Percentiles rank a stretch among this genome's conserved stretches.
Conservation (phyloP, 2,888 invertebrate species). For the Spodoptera exigua region DNA sequence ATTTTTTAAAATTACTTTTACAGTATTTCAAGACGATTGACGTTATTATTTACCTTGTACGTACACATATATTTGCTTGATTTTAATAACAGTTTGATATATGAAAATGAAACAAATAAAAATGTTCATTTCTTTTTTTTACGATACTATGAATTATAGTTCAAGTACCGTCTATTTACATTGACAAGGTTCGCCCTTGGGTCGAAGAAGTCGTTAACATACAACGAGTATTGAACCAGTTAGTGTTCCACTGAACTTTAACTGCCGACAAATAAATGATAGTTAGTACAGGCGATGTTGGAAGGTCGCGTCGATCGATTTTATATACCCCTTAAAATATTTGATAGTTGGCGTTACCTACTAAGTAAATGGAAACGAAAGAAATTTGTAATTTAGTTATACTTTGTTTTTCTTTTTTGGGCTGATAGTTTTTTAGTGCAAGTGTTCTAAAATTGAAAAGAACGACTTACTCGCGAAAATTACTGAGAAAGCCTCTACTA, state of each 20-base stretch:
- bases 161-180: slow-evolving; percentile 46
- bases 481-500: too few species aligned
- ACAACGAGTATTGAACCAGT: slow-evolving; percentile 40
- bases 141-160: slow-evolving; percentile 15
- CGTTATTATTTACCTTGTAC: too few species aligned
- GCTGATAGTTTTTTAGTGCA: too few species aligned
- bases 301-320: slow-evolving; percentile 45
- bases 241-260: slow-evolving; percentile 42
- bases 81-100: too few species aligned
- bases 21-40: too few species aligned
- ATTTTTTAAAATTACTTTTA: too few species aligned
- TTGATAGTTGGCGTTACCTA: slow-evolving; percentile 11
- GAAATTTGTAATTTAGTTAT: not conserved
- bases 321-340: slow-evolving; percentile 21
- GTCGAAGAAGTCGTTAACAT: slow-evolving; percentile 50
- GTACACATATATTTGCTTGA: too few species aligned
- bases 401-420: too few species aligned
- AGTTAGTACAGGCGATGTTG: slow-evolving; percentile 26
- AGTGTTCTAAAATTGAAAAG: too few species aligned
- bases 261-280: slow-evolving; percentile 44
- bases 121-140: slow-evolving; percentile 4
- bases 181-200: slow-evolving; percentile 44
- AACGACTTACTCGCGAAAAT: too few species aligned
- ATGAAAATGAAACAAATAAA: too few species aligned
- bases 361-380: slow-evolving; percentile 3